These are phyloP conservation scores for Rhinichthys klamathensis DNA, from an alignment of 2,113 vertebrate species.

Conservation along the genomic window DNA sequence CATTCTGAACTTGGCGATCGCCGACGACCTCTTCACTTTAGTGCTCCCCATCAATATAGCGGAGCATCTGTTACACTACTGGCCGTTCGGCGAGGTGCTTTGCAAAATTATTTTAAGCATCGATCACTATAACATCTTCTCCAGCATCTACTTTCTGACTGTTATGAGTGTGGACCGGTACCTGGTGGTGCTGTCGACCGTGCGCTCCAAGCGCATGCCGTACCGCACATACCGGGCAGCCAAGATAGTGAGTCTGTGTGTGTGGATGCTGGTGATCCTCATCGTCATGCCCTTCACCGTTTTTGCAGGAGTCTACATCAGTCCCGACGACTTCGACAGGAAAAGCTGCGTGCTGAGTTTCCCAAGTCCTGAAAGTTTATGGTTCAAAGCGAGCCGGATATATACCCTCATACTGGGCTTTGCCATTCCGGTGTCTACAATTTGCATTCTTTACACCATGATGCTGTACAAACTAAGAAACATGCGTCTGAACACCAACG, in stretches of 20 bases:
- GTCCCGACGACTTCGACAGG: slow-evolving; percentile 71
- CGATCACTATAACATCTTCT: slow-evolving; percentile 92
- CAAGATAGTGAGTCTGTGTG: slow-evolving; percentile 83
- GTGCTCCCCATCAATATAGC: slow-evolving; percentile 88
- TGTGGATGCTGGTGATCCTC: slow-evolving; percentile 86
- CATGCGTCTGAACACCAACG: slow-evolving; percentile 84
- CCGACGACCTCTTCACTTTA: slow-evolving; percentile 85
- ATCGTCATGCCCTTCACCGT: slow-evolving; percentile 85
- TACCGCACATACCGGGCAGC: slow-evolving; percentile 83
- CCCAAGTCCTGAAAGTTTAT: slow-evolving; percentile 83
- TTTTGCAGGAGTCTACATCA: slow-evolving; percentile 81
- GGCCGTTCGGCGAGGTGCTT: slow-evolving; percentile 88
- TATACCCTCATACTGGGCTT: slow-evolving; percentile 88
- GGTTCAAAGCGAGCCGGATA: slow-evolving; percentile 88
- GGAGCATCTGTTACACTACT: slow-evolving; percentile 85
- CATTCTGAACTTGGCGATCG: slow-evolving; percentile 87
- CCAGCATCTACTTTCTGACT: slow-evolving; percentile 89
- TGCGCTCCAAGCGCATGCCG: slow-evolving; percentile 82
- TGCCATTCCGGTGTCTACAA: slow-evolving; percentile 85
- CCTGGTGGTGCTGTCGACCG: slow-evolving; percentile 84
- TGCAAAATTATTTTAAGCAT: slow-evolving; percentile 90
- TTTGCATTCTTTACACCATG: slow-evolving; percentile 85
- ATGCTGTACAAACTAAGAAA: slow-evolving; percentile 86
- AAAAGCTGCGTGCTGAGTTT: slow-evolving; percentile 89
- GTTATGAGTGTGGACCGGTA: slow-evolving; percentile 90